A percentile compares a stretch with the other conserved stretches of the same genome.
Conservation (phyloP, 2,113 vertebrate genomes). For the Gasterosteus nipponicus region DNA sequence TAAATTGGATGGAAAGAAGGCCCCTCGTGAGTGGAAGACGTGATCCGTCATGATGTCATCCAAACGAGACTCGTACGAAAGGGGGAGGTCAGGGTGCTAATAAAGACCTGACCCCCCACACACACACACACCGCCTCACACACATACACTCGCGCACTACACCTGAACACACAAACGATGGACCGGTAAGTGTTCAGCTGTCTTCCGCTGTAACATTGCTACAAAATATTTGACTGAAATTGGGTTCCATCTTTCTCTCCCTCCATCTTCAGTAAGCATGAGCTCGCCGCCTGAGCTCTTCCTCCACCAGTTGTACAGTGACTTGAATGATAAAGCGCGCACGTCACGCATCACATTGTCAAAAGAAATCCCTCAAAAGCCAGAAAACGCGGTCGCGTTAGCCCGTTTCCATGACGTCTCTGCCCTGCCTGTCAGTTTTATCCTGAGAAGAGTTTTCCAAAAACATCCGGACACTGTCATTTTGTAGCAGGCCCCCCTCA, state of each 20-base stretch:
- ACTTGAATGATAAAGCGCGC: neutral
- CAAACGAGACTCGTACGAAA: conserved; percentile 64
- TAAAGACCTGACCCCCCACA: conserved; percentile 56
- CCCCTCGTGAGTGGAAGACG: conserved; percentile 59
- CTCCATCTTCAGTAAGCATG: neutral
- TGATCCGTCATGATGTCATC: conserved; percentile 79
- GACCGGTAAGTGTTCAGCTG: conserved; percentile 20
- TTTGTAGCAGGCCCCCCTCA: neutral
- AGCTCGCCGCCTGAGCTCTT: neutral
- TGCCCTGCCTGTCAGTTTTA: neutral
- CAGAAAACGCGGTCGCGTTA: neutral
- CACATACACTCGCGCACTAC: too few relatives aligned
- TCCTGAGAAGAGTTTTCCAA: neutral
- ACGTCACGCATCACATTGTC: neutral
- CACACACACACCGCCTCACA: conserved; percentile 7
- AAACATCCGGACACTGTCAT: neutral
- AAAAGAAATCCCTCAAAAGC: neutral
- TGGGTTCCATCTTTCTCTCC: neutral
- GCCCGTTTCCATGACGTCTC: neutral
- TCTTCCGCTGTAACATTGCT: conserved; percentile 28
- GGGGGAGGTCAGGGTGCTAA: conserved; percentile 62
- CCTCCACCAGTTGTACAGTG: neutral
- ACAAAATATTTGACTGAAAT: neutral
- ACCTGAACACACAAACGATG: neutral
- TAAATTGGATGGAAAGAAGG: conserved; percentile 76